Evolutionary conservation across 1,140 invertebrate genomes (phyloP), one percentile per base, ranked within the genome.

Genomic region (Heliconius hewitsoni): DNA sequence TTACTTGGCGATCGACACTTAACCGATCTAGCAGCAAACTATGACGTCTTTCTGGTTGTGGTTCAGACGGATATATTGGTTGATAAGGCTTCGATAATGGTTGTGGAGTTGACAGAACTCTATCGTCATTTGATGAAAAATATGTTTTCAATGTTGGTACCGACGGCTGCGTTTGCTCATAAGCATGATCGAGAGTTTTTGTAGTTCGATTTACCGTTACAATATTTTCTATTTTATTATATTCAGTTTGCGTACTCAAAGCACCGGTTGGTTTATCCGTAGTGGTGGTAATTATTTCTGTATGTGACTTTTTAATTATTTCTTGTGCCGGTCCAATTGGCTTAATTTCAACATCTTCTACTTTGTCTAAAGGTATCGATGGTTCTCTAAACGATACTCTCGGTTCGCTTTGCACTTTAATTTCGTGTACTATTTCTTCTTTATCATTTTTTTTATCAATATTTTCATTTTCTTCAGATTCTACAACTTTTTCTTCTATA

Each of bases 261-360:
- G 84, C 85, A 52, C 86, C 86, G 16, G 81, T 42, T 23, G 91
- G 89, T 74, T 90, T 87, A 50, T 86, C 86, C 27, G 81, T 84
- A 37, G 85, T 89, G n/a, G 85, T 90, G 8, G 84, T 93, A 57
- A 91, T 91, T n/a, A 94, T 94, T 91, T 94, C 92, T 72, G 92
- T 93, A 42, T 89, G 89, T 57, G 91, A 87, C 85, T 91, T 94
- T 70, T 90, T 90, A 42, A 93, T 87, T 2, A 91, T 82, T 84
- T 91, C 89, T 46, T 87, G 83, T 60, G 86, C 82, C 74, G 86
- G 84, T 8, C 87, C 91, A 70, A 94, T 94, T 19, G 93, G 92
- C 57, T 94, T 94, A 50, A 94, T 94, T 88, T 94, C 92, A 70
- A 94, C 82, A 82, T 93, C 92, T 89, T 93, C 90, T 27, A 94